These are phyloP conservation scores for Lutjanus campechanus DNA, from an alignment of 2,797 vertebrate species.

Conservation along the genomic window DNA sequence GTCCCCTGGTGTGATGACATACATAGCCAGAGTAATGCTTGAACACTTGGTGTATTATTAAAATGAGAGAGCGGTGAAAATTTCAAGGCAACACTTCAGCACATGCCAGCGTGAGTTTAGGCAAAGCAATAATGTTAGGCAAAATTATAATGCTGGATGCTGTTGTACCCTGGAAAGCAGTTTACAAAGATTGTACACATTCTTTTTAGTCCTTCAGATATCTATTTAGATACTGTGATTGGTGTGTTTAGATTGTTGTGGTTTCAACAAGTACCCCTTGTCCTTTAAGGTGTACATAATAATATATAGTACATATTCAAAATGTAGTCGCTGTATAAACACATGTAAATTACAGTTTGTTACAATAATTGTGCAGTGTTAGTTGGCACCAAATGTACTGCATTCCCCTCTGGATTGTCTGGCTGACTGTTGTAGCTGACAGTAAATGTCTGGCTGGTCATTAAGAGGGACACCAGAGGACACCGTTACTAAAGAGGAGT, in stretches of 20 bases:
- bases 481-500: slow-evolving; percentile 17
- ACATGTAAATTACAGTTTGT: slow-evolving; percentile 4
- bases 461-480: slow-evolving; percentile 37
- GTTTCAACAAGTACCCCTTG: background rate
- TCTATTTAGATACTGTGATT: background rate
- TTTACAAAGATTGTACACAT: background rate
- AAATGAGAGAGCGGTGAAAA: slow-evolving; percentile 34
- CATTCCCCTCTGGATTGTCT: background rate
- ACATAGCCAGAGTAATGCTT: background rate
- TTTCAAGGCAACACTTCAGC: slow-evolving; percentile 40
- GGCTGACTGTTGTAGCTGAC: slow-evolving; percentile 3
- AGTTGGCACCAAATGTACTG: slow-evolving; percentile 4
- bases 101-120: slow-evolving; percentile 27
- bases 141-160: background rate
- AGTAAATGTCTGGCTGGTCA: slow-evolving; percentile 20
- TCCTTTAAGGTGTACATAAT: background rate
- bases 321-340: background rate
- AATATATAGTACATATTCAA: background rate
- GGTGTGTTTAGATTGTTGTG: too few species aligned
- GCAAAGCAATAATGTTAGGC: background rate
- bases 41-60: slow-evolving; percentile 12
- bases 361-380: slow-evolving; percentile 7
- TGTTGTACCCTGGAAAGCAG: background rate
- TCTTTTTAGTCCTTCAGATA: background rate
- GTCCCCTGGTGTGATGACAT: background rate